Evolutionary conservation across 2,888 invertebrate species (phyloP).

Genomic region (Leptinotarsa juncta): DNA sequence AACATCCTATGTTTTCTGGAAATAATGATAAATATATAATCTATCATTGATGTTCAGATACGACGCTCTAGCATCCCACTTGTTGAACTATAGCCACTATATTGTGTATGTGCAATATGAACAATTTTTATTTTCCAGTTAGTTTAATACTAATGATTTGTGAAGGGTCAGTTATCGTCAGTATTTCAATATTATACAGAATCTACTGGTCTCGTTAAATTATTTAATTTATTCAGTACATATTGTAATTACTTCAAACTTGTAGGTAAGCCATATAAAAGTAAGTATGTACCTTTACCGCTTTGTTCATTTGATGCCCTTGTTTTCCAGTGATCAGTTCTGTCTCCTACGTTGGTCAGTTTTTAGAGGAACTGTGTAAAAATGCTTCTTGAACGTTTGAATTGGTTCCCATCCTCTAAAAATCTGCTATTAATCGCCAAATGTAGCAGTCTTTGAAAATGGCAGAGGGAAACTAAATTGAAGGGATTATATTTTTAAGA

Average conservation of each 20-base stretch:
- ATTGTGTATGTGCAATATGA: slow-evolving; percentile 59
- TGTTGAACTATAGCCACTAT: slow-evolving; percentile 49
- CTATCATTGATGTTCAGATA: neutral
- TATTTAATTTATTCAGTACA: slow-evolving; percentile 63
- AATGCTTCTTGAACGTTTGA: neutral
- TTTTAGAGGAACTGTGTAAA: neutral
- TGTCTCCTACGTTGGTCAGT: neutral
- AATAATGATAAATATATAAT: neutral
- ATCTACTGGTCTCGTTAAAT: slow-evolving; percentile 60
- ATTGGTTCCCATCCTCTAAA: neutral
- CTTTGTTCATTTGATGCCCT: slow-evolving; percentile 53
- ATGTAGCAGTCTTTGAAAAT: neutral
- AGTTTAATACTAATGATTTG: slow-evolving; percentile 31
- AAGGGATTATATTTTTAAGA: too few species aligned
- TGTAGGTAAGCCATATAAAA: slow-evolving; percentile 58
- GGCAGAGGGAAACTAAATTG: too few species aligned
- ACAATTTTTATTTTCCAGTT: slow-evolving; percentile 41
- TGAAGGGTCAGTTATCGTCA: slow-evolving; percentile 63
- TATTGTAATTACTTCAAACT: slow-evolving; percentile 61
- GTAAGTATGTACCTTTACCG: slow-evolving; percentile 51
- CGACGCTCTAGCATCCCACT: neutral
- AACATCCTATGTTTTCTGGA: slow-evolving; percentile 12
- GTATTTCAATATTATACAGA: slow-evolving; percentile 54
- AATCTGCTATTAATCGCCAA: neutral
- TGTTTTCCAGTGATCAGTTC: slow-evolving; percentile 48